Evolutionary conservation across 2,888 invertebrate genomes (phyloP), one percentile per base, ranked within the genome.

Genomic region (Mythimna loreyi): DNA sequence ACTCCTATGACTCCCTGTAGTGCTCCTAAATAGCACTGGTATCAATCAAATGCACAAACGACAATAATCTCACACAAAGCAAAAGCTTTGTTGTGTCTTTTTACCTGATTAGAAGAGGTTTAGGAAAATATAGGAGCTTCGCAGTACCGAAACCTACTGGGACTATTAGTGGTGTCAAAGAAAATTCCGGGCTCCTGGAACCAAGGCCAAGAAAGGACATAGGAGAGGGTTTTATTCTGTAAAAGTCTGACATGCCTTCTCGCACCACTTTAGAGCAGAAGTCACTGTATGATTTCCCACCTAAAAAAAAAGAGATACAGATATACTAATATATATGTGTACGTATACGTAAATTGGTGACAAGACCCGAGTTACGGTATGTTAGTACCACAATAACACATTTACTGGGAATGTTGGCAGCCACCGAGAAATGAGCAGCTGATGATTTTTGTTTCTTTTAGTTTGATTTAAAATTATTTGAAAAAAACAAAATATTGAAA

Each of bases 331-430:
- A 11, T 25, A 33, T 7, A 7, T 11, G n/a, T 13, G 7, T 50
- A 50, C 33, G 49, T 57, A 40, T 30, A 57, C 1, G 11, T 40
- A 50, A 56, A 67, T 56, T 47, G 60, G 28, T 47, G n/a, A 67
- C 74, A 60, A 59, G 36, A 63, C 36, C 52, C 28, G 28, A 47
- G 45, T 16, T 58, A 45, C 57, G 43, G 40, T 52, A 61, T 36
- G 47, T 53, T 25, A 28, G 28, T 58, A 74, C 52, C 45, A 80
- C 75, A 77, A 75, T 74, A 74, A 75, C 61, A 75, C 60, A 69
- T 77, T 80, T 43, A 61, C 57, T 13, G 49, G 47, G 76, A 77
- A 80, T 77, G 57, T 80, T 80, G 76, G 76, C 76, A 77, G 49
- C 69, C n/a, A 28, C 9, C 49, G 47, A 53, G 47, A 61, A 50